Evolutionary conservation across 2,113 vertebrate species (phyloP).

Genomic region (Brachyhypopomus occidentalis): DNA sequence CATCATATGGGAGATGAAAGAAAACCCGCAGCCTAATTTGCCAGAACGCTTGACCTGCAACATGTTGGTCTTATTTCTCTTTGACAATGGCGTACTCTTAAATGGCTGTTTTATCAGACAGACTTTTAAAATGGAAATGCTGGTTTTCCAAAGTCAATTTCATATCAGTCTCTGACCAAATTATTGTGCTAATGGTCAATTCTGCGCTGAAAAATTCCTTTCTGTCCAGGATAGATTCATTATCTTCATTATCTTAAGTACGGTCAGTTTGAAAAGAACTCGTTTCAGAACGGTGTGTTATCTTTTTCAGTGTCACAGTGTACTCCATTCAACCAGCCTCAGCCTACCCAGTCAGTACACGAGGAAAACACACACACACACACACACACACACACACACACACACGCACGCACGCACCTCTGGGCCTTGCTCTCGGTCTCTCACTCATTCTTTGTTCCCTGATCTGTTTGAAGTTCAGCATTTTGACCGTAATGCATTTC

Average conservation of each 20-base stretch:
- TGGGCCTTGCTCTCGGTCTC: background rate
- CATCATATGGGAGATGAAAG: background rate
- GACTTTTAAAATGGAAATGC: background rate
- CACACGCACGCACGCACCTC: too few relatives aligned
- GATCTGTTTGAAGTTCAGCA: slow-evolving; percentile 49
- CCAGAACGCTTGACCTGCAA: background rate
- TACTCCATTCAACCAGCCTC: slow-evolving; percentile 36
- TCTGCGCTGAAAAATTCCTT: background rate
- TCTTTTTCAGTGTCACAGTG: slow-evolving; percentile 20
- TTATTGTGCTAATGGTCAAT: background rate
- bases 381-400: background rate
- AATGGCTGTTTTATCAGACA: background rate
- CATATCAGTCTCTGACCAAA: background rate
- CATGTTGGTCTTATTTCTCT: background rate
- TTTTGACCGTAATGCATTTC: slow-evolving; percentile 43
- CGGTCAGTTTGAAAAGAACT: slow-evolving; percentile 15
- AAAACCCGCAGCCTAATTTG: slow-evolving; percentile 4
- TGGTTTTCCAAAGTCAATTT: slow-evolving; percentile 1
- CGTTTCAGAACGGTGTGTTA: slow-evolving; percentile 9
- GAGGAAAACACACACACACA: slow-evolving; percentile 17
- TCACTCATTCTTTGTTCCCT: slow-evolving; percentile 39
- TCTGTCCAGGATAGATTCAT: background rate
- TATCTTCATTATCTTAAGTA: slow-evolving; percentile 7
- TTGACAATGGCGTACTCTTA: background rate
- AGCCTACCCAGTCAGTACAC: slow-evolving; percentile 15